These are phyloP conservation scores for Helicolenus hilgendorfi DNA, from an alignment of 2,797 vertebrate genomes.

Conservation along the genomic window DNA sequence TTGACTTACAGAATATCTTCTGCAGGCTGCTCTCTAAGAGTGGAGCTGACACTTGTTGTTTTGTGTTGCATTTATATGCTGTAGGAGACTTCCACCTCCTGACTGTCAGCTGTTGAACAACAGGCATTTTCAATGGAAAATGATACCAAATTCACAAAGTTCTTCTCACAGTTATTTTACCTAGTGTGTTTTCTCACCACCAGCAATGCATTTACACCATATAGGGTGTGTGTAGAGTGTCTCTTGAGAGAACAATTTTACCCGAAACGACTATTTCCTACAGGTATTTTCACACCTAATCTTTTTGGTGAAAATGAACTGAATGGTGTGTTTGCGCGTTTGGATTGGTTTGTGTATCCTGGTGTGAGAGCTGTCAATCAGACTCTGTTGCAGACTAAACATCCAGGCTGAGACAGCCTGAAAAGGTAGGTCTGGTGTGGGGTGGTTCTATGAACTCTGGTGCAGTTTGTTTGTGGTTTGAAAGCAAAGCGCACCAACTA, in stretches of 20 bases:
- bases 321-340: background rate
- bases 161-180: background rate
- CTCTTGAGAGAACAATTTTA: background rate
- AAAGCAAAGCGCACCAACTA: background rate
- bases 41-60: background rate
- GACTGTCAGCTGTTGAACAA: background rate
- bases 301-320: background rate
- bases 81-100: background rate
- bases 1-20: background rate
- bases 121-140: background rate
- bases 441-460: background rate
- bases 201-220: too few species aligned
- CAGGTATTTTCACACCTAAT: background rate
- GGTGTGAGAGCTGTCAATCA: background rate
- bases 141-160: background rate
- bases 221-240: background rate
- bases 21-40: background rate
- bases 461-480: background rate
- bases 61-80: background rate
- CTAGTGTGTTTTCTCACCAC: background rate
- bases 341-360: background rate
- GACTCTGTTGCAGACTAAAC: background rate
- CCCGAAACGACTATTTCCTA: background rate
- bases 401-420: background rate
- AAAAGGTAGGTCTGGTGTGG: too few species aligned